Percentiles rank a stretch among this genome's conserved stretches.
Evolutionary conservation across 1,140 invertebrate genomes (phyloP).

Genomic region (Xylocopa sonorina): DNA sequence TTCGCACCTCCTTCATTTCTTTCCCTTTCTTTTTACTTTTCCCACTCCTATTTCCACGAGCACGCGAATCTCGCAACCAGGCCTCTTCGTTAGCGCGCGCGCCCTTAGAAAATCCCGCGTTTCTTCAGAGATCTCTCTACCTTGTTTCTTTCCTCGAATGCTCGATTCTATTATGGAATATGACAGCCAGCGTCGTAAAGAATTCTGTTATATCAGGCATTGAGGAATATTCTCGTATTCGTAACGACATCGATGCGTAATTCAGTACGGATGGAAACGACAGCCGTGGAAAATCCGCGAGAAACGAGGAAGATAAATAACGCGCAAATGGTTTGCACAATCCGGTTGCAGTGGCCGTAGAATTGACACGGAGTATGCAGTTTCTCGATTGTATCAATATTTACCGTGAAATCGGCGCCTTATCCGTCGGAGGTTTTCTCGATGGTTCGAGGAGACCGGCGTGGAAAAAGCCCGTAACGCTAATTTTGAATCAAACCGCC

Average conservation of each 20-base stretch:
- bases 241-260: too few relatives aligned
- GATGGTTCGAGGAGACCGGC: neutral
- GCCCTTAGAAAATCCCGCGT: neutral
- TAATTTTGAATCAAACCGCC: too few relatives aligned
- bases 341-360: neutral
- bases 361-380: too few relatives aligned
- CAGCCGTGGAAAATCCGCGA: too few relatives aligned
- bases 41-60: neutral
- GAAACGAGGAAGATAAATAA: too few relatives aligned
- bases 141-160: too few relatives aligned
- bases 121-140: neutral
- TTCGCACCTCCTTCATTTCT: neutral
- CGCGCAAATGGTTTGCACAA: neutral
- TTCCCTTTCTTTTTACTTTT: neutral
- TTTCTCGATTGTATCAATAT: too few relatives aligned
- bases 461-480: neutral
- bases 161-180: too few relatives aligned
- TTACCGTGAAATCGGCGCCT: too few relatives aligned
- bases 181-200: neutral
- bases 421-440: neutral
- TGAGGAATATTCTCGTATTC: too few relatives aligned
- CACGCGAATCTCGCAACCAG: constrained; percentile 9
- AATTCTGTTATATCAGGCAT: neutral
- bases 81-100: constrained; percentile 24
- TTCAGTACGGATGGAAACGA: neutral